phyloP scores from a whole-genome alignment of 2,888 invertebrate genomes.

The Hecatera dysodea region DNA sequence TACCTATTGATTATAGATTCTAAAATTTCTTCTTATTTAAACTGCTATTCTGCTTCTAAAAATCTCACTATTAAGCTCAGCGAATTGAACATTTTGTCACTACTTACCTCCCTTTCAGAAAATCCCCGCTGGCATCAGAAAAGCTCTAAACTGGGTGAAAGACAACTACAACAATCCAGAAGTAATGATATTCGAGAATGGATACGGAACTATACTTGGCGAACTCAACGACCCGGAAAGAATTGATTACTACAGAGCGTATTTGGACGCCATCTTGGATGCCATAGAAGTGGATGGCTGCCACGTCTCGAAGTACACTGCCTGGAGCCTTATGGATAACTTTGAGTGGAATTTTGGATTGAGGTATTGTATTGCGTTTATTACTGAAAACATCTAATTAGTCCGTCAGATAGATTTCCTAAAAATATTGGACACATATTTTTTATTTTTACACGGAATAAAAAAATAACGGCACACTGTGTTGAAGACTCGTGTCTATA shows the following conservation, averaged over 20 bases:
- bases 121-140: conserved; percentile 88
- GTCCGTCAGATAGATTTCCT: no score
- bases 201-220: conserved; percentile 86
- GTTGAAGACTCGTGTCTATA: no score
- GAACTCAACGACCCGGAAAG: conserved; percentile 78
- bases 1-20: no score
- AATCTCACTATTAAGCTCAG: neutral
- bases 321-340: conserved; percentile 86
- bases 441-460: no score
- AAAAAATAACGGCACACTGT: no score
- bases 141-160: conserved; percentile 90
- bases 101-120: conserved; percentile 64
- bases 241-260: conserved; percentile 78
- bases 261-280: conserved; percentile 76
- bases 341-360: conserved; percentile 81
- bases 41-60: neutral
- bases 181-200: conserved; percentile 91
- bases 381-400: no score
- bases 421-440: no score
- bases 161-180: conserved; percentile 89
- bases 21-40: no score
- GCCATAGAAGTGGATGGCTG: conserved; percentile 79
- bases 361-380: no score
- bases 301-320: conserved; percentile 77
- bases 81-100: neutral